A percentile compares a stretch with the other conserved stretches of the same genome.
Evolutionary conservation across 2,888 invertebrate species (phyloP).

Genomic region (Meteorus colon): DNA sequence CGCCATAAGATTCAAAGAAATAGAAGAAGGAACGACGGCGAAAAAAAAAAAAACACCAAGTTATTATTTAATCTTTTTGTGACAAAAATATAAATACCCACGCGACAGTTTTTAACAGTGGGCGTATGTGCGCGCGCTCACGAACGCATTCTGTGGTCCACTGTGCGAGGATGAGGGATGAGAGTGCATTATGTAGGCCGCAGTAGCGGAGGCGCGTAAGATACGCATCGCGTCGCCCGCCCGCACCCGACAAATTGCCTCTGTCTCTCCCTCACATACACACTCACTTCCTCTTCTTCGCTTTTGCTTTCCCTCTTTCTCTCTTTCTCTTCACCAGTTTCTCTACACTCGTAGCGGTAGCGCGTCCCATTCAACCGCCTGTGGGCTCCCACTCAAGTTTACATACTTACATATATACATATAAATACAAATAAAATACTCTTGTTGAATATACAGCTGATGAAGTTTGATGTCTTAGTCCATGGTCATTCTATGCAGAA

Average conservation of each 20-base stretch:
- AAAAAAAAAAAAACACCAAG: background rate
- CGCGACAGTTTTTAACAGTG: constrained; percentile 33
- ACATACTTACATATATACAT: constrained; percentile 32
- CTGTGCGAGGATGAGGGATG: constrained; percentile 64
- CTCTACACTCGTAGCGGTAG: constrained; percentile 25
- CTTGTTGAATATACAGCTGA: constrained; percentile 48
- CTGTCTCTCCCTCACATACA: constrained; percentile 50
- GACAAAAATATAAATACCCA: constrained; percentile 33
- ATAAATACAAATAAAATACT: constrained; percentile 15
- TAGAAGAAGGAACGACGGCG: background rate
- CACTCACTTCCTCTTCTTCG: constrained; percentile 28
- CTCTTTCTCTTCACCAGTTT: constrained; percentile 10
- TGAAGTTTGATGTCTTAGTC: constrained; percentile 68
- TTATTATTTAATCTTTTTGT: background rate
- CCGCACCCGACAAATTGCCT: constrained; percentile 66
- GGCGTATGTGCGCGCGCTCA: constrained; percentile 3
- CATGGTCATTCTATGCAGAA: constrained; percentile 30
- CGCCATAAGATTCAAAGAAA: background rate
- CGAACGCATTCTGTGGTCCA: constrained; percentile 51
- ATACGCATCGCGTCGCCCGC: constrained; percentile 64
- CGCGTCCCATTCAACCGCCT: constrained; percentile 41
- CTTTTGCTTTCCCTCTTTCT: constrained; percentile 43
- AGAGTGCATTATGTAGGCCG: constrained; percentile 62
- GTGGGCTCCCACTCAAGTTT: constrained; percentile 44
- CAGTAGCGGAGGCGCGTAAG: constrained; percentile 63